Conservation (phyloP, 2,113 vertebrate genomes). For the Aspiorhynchus laticeps region DNA sequence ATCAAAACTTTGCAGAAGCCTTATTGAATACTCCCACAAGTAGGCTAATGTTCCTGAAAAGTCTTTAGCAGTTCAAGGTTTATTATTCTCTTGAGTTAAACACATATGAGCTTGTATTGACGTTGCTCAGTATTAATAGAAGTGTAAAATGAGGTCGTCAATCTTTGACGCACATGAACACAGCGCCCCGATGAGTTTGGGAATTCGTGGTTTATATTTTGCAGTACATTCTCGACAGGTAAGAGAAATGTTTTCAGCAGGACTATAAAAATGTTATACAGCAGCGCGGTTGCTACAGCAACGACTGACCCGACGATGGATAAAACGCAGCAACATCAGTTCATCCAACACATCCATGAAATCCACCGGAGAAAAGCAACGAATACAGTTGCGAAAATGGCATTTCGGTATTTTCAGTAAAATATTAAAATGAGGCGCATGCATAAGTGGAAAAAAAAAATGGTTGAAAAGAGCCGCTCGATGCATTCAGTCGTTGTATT, state of each 20-base stretch:
- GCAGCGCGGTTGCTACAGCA: slow-evolving; percentile 55
- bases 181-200: slow-evolving; percentile 1
- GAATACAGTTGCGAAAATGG: not conserved
- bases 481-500: not conserved
- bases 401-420: not conserved
- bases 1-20: not conserved
- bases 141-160: slow-evolving; percentile 27
- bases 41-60: not conserved
- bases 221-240: not conserved
- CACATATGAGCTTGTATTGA: not conserved
- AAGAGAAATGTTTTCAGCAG: slow-evolving; percentile 28
- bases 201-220: not conserved
- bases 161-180: not conserved
- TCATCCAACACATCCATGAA: slow-evolving; percentile 21
- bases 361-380: not conserved
- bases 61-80: not conserved
- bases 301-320: slow-evolving; percentile 27
- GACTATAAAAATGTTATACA: slow-evolving; percentile 41
- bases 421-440: not conserved
- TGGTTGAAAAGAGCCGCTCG: not conserved
- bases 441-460: not conserved
- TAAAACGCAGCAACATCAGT: slow-evolving; percentile 35
- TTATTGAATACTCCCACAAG: not conserved
- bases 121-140: slow-evolving; percentile 22
- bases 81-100: not conserved